These are phyloP conservation scores for Ochlodes sylvanus DNA, from an alignment of 2,888 invertebrate species.

Conservation along the genomic window DNA sequence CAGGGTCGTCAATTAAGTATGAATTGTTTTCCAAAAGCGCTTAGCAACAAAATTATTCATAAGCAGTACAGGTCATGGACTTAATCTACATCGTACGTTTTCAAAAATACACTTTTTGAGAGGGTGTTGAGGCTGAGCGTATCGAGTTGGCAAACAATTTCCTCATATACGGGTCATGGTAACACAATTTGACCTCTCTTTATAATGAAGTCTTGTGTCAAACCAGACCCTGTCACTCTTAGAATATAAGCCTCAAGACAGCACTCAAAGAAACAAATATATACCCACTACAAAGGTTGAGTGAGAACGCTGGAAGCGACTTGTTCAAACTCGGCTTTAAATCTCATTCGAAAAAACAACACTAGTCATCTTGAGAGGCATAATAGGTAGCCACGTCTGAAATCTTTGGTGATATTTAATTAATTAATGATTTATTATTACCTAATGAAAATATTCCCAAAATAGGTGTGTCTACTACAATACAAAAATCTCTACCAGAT, in stretches of 20 bases:
- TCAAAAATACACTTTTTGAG: constrained; percentile 13
- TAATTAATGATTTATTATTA: too few species aligned
- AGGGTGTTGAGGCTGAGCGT: constrained; percentile 6
- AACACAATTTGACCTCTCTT: constrained; percentile 34
- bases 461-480: too few species aligned
- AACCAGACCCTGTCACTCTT: constrained; percentile 17
- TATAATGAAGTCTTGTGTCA: constrained; percentile 37
- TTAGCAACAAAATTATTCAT: constrained; percentile 12
- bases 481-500: too few species aligned
- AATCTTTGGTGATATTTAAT: too few species aligned
- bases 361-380: background rate
- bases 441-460: too few species aligned
- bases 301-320: constrained; percentile 9
- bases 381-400: background rate
- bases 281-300: constrained; percentile 21
- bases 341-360: constrained; percentile 13
- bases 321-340: constrained; percentile 22
- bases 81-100: constrained; percentile 24
- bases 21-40: background rate
- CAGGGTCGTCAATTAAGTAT: background rate
- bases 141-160: constrained; percentile 17
- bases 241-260: constrained; percentile 25
- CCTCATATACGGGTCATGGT: constrained; percentile 31
- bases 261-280: constrained; percentile 24
- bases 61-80: constrained; percentile 28